A percentile compares a stretch with the other conserved stretches of the same genome.
Evolutionary conservation across 2,888 invertebrate genomes (phyloP).

Genomic region (Aphodius granarius): DNA sequence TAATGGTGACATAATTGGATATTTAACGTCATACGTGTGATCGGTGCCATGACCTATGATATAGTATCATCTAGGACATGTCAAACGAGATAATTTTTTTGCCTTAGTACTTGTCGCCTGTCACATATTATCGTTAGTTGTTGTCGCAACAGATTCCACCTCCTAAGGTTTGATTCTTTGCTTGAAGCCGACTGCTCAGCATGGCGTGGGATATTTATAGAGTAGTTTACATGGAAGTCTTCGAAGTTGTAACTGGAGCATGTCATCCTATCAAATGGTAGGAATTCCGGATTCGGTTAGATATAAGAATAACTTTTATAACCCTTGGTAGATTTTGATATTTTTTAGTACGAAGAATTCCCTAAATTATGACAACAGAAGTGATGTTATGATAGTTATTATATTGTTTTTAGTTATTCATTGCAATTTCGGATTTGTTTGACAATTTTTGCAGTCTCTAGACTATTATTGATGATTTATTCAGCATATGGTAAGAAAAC

Average conservation of each 20-base stretch:
- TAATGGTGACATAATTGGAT: background rate
- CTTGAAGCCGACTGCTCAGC: background rate
- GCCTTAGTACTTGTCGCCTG: background rate
- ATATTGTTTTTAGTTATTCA: no score
- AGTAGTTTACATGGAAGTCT: background rate
- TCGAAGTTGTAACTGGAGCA: background rate
- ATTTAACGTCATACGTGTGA: constrained; percentile 10
- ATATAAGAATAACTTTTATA: no score
- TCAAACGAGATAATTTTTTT: constrained; percentile 17
- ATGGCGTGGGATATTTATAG: background rate
- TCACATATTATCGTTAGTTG: background rate
- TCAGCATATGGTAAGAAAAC: no score
- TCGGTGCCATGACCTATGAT: constrained; percentile 21
- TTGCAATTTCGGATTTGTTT: no score
- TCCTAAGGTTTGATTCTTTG: background rate
- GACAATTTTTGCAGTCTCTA: no score
- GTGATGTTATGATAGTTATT: no score
- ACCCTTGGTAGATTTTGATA: no score
- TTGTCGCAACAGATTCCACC: background rate
- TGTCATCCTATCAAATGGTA: background rate
- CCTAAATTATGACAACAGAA: no score
- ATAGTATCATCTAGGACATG: constrained; percentile 23
- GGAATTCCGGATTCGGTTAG: background rate
- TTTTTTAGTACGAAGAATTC: no score
- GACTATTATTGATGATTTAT: no score